phyloP scores from a whole-genome alignment of 2,113 vertebrate genomes.

The Calonectris borealis region DNA sequence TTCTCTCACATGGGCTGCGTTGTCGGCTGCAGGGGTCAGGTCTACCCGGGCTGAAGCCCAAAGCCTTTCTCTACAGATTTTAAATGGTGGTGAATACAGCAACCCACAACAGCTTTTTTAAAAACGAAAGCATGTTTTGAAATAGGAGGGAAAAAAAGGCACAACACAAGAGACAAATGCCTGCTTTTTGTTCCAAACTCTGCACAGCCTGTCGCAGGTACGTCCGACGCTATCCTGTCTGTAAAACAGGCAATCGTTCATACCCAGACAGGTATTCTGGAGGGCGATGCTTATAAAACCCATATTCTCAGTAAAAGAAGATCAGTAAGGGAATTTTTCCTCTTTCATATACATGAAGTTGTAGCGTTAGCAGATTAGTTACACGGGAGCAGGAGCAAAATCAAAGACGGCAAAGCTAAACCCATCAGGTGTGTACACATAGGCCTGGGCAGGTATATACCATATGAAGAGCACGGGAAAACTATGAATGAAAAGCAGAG shows the following conservation, averaged over 20 bases:
- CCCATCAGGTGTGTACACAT: background rate
- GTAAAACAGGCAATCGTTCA: too few species aligned
- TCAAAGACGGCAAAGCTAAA: background rate
- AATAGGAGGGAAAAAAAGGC: background rate
- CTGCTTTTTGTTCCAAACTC: background rate
- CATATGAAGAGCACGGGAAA: background rate
- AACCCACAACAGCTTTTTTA: background rate
- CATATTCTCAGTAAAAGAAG: background rate
- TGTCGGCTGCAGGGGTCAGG: rapidly evolving
- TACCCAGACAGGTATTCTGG: background rate
- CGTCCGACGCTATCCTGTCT: rapidly evolving
- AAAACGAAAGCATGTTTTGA: background rate
- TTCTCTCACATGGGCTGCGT: background rate
- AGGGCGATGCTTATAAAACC: background rate
- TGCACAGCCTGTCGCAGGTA: background rate
- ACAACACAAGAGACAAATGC: background rate
- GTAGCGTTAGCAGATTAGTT: background rate
- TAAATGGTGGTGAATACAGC: background rate
- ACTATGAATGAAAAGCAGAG: background rate
- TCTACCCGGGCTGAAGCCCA: background rate
- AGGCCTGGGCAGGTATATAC: background rate
- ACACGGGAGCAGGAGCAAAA: background rate
- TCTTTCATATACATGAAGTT: background rate
- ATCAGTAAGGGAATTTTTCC: background rate
- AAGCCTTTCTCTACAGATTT: background rate